Percentiles rank a stretch among this genome's conserved stretches.
phyloP scores from a whole-genome alignment of 2,797 vertebrate genomes.

The Yasuhikotakia modesta region DNA sequence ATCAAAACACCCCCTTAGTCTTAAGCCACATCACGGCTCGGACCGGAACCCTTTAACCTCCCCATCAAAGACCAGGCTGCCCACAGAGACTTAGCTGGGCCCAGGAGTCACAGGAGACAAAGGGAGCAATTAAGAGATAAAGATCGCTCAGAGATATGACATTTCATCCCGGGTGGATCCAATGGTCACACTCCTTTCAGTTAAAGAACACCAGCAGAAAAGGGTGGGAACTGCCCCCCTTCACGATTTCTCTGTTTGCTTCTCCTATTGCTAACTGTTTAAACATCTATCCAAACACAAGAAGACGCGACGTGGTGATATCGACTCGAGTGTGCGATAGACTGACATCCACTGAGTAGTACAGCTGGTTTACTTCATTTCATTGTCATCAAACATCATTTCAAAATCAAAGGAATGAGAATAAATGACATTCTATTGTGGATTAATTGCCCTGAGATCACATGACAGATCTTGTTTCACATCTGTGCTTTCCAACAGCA shows the following conservation, averaged over 20 bases:
- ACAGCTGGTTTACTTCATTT: constrained; percentile 54
- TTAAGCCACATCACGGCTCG: constrained; percentile 58
- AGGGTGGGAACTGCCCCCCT: constrained; percentile 61
- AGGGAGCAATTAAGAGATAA: constrained; percentile 98
- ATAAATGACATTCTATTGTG: constrained; percentile 74
- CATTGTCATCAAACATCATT: constrained; percentile 72
- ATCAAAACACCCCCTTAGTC: constrained; percentile 44
- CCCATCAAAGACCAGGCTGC: constrained; percentile 88
- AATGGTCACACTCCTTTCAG: constrained; percentile 88
- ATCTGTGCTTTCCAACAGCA: constrained; percentile 79
- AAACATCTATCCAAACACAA: constrained; percentile 67
- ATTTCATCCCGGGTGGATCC: constrained; percentile 94
- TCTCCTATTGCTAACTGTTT: constrained; percentile 44
- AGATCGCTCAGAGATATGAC: constrained; percentile 93
- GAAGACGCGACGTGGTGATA: too few species aligned
- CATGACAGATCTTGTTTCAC: constrained; percentile 79
- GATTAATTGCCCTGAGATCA: constrained; percentile 80
- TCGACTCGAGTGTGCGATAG: too few species aligned
- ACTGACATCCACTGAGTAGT: constrained; percentile 43
- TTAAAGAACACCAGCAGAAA: constrained; percentile 75
- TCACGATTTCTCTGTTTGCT: too few species aligned
- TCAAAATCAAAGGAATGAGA: constrained; percentile 75
- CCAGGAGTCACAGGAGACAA: constrained; percentile 89
- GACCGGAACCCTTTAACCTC: constrained; percentile 72
- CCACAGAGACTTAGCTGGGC: constrained; percentile 87